Base-by-base conservation (phyloP, 2,797 vertebrate species). In the Phoebastria nigripes region DNA sequence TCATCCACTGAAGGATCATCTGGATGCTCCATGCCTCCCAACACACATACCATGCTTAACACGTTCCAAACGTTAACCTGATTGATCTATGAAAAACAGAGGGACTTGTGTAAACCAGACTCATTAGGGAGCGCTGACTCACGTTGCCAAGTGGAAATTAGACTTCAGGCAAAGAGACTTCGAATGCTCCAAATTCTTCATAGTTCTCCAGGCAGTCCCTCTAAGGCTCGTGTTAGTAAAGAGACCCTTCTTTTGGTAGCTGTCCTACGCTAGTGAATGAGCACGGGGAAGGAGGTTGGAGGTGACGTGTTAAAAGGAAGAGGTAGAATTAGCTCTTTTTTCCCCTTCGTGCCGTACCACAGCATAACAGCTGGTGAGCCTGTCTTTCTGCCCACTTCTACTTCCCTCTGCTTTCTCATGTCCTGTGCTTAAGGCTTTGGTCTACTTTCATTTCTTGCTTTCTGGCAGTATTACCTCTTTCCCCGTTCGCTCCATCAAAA, bases 11-110 rank as follows among this genome's bases (percentile, higher is more conserved):
- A 46, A 83, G 69, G 63, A 20, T 39, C 74, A 62, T 22, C 24
- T 49, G 79, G 58, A 24, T 82, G 62, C 66, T 69, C 46, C 28
- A 1, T 21, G 17, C 55, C 8, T 91, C 65, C 46, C 52, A 47
- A 0, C 4, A 10, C 25, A 3, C 8, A 0, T 28, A 12, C n/a
- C 4, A 0, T 5, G 5, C 18, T 37, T 74, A 28, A 11, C 4
- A 0, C 6, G 19, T 54, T 88, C 69, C 65, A 44, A 10, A 49
- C 0, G 0, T 52, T 58, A 16, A 16, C 61, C 58, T 13, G 7
- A 69, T 4, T n/a, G 69, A 87, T 87, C 33, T 39, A 8, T 16
- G 33, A 72, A 12, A 82, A 69, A 31, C 44, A 92, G 83, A 69
- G 46, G 46, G 19, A 44, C 70, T 55, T 72, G 9, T 33, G 35